A percentile compares a stretch with the other conserved stretches of the same genome.
Conservation (phyloP, 2,113 vertebrate genomes). For the Microtus oregoni region DNA sequence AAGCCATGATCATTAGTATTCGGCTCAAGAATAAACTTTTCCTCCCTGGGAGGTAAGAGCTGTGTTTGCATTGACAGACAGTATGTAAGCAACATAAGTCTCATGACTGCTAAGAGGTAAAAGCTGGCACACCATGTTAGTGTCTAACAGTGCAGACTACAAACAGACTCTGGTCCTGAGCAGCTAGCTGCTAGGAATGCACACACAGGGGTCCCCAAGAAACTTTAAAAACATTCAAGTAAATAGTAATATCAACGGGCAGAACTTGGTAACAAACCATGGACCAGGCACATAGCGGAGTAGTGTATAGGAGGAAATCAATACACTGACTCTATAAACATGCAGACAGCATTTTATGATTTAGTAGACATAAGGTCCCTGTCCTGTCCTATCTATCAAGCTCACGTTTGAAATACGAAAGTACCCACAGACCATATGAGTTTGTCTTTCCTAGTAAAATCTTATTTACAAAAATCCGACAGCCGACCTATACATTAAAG, state of each 20-base stretch:
- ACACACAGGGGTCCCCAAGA: background rate
- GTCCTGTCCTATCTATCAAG: background rate
- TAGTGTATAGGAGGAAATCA: background rate
- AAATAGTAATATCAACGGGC: background rate
- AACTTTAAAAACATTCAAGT: background rate
- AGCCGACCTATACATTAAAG: background rate
- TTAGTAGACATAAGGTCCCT: background rate
- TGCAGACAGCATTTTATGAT: background rate
- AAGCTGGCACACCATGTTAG: background rate
- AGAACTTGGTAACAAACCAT: background rate
- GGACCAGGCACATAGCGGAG: background rate
- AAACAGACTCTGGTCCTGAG: background rate
- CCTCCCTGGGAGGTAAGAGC: background rate
- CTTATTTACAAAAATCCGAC: constrained; percentile 15
- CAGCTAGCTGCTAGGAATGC: background rate
- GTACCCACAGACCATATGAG: background rate
- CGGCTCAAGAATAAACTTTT: background rate
- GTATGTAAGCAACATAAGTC: background rate
- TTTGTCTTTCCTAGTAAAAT: constrained; percentile 14
- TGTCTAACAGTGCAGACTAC: background rate
- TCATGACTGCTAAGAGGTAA: background rate
- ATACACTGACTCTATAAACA: background rate
- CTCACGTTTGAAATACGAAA: background rate
- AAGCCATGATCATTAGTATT: no score
- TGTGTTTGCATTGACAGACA: background rate